Evolutionary conservation across 2,888 invertebrate genomes (phyloP).

Genomic region (Odontocolon sp.): DNA sequence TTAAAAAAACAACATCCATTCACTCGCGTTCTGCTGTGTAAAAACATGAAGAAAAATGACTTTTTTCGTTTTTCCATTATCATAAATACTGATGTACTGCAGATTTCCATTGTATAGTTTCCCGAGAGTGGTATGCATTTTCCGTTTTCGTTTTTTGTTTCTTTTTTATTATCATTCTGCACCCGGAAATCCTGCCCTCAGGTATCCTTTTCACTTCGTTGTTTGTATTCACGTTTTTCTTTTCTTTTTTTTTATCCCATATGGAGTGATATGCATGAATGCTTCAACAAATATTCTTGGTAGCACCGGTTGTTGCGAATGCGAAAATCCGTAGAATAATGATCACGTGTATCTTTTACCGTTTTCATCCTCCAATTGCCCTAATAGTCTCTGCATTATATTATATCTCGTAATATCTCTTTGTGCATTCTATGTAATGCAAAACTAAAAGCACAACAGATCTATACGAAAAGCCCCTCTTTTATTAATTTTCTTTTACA

Average conservation of each 20-base stretch:
- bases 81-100: conserved; percentile 23
- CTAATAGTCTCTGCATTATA: neutral
- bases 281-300: conserved; percentile 15
- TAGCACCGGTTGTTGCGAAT: neutral
- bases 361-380: conserved; percentile 1
- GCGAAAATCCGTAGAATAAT: neutral
- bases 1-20: neutral
- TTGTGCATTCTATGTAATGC: neutral
- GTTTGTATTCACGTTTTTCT: neutral
- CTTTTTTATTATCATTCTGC: conserved; percentile 22
- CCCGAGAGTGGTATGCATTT: conserved; percentile 23
- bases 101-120: neutral
- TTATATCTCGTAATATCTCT: neutral
- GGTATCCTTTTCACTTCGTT: conserved; percentile 21
- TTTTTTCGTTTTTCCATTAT: conserved; percentile 33
- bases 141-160: conserved; percentile 3
- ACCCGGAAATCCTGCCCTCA: conserved; percentile 30
- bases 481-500: neutral
- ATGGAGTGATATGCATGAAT: conserved; percentile 18
- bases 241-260: neutral
- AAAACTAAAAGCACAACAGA: neutral
- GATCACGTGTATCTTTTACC: neutral
- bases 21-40: neutral
- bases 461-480: neutral
- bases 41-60: neutral